Conservation (phyloP, 2,888 invertebrate species). For the Eupithecia pulchellata region DNA sequence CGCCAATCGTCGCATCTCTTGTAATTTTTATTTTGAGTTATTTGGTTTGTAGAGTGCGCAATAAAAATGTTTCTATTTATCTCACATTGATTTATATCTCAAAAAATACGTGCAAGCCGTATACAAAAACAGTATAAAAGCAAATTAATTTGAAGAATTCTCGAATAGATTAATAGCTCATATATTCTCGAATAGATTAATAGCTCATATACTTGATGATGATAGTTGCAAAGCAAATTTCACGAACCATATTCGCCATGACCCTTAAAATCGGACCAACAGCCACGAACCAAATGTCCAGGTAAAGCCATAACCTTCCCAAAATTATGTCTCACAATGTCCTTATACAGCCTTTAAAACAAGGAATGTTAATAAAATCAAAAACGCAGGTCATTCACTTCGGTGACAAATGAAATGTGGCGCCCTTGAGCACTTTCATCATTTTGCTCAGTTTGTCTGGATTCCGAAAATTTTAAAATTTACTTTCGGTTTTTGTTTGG, state of each 20-base stretch:
- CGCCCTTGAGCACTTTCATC: conserved; percentile 23
- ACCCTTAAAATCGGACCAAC: conserved; percentile 19
- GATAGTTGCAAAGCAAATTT: background rate
- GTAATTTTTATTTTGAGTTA: too few relatives aligned
- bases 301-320: conserved; percentile 41
- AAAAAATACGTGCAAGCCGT: background rate
- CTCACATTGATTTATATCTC: too few relatives aligned
- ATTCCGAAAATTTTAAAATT: background rate
- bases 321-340: conserved; percentile 37
- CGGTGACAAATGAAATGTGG: conserved; percentile 45
- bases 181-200: too few relatives aligned
- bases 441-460: conserved; percentile 4
- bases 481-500: background rate
- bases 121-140: background rate
- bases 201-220: too few relatives aligned
- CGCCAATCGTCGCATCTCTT: too few relatives aligned
- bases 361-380: conserved; percentile 50
- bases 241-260: background rate
- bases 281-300: conserved; percentile 24
- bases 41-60: too few relatives aligned
- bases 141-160: too few relatives aligned
- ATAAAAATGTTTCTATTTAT: too few relatives aligned
- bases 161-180: too few relatives aligned
- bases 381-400: conserved; percentile 51
- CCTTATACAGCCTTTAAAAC: conserved; percentile 42